These are phyloP conservation scores for Damaliscus lunatus DNA, from an alignment of 2,113 vertebrate species.

Conservation along the genomic window DNA sequence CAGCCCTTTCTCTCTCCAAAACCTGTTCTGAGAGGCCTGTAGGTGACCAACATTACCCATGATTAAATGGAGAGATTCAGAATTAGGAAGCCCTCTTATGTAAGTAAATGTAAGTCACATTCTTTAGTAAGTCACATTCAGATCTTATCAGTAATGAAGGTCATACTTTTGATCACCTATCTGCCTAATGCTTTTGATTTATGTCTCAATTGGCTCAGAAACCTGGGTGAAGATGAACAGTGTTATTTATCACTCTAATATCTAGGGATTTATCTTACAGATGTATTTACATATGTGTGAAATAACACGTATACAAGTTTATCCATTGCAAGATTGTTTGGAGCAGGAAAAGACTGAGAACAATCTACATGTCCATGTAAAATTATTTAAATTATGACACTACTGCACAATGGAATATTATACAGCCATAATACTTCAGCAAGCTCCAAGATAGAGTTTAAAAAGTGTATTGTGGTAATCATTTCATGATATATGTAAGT, in stretches of 20 bases:
- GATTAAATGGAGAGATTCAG: not conserved
- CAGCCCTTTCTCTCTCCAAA: not conserved
- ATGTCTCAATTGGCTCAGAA: not conserved
- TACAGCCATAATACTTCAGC: not conserved
- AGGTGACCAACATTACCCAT: not conserved
- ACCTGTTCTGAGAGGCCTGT: not conserved
- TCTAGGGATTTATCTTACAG: not conserved
- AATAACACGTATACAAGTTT: not conserved
- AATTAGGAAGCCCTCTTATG: not conserved
- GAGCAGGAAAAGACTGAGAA: not conserved
- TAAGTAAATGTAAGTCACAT: not conserved
- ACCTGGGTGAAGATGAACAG: not conserved
- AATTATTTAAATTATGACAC: not conserved
- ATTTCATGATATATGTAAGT: not conserved
- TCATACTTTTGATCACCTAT: not conserved
- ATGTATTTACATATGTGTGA: not conserved
- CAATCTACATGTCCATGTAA: not conserved
- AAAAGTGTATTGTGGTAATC: not conserved
- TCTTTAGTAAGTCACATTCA: not conserved
- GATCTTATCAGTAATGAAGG: not conserved
- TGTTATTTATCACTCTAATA: not conserved
- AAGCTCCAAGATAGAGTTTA: not conserved
- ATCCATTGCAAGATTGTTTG: not conserved
- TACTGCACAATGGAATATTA: not conserved
- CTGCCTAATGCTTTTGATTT: not conserved